A percentile compares a stretch with the other conserved stretches of the same genome.
phyloP scores from a whole-genome alignment of 2,113 vertebrate species.

The Tympanuchus pallidicinctus region DNA sequence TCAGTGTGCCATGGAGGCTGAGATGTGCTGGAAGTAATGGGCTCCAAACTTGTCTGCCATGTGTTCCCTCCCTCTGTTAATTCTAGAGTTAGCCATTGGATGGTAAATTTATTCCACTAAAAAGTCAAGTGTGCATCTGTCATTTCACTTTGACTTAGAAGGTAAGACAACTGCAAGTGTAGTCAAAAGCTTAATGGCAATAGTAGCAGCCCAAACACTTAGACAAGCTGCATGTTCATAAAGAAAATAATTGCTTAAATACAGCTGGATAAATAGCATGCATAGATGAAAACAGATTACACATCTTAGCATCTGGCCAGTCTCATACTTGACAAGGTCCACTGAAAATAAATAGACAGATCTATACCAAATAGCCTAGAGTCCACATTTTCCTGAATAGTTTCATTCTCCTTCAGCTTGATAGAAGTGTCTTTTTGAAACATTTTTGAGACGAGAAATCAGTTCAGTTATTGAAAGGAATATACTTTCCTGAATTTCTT shows the following conservation, averaged over 20 bases:
- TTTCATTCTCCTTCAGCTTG: neutral
- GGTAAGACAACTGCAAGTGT: neutral
- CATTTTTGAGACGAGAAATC: neutral
- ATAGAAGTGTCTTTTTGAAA: neutral
- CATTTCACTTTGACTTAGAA: neutral
- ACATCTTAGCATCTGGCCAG: neutral
- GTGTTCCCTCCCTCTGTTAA: neutral
- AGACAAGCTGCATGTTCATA: neutral
- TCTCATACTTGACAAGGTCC: neutral
- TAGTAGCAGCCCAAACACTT: neutral
- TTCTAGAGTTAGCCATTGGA: neutral
- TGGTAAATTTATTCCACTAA: neutral
- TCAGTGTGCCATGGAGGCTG: neutral
- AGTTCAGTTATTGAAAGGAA: neutral
- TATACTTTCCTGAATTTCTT: neutral
- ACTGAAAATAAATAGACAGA: conserved; percentile 21
- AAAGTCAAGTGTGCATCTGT: neutral
- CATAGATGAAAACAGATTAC: neutral
- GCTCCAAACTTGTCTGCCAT: neutral
- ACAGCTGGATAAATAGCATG: neutral
- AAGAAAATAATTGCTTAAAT: neutral
- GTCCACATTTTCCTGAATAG: neutral
- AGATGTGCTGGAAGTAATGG: neutral
- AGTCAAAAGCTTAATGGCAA: neutral
- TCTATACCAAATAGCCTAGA: neutral